These are phyloP conservation scores for Temnothorax ravouxi DNA, from an alignment of 2,888 invertebrate genomes.

Conservation along the genomic window DNA sequence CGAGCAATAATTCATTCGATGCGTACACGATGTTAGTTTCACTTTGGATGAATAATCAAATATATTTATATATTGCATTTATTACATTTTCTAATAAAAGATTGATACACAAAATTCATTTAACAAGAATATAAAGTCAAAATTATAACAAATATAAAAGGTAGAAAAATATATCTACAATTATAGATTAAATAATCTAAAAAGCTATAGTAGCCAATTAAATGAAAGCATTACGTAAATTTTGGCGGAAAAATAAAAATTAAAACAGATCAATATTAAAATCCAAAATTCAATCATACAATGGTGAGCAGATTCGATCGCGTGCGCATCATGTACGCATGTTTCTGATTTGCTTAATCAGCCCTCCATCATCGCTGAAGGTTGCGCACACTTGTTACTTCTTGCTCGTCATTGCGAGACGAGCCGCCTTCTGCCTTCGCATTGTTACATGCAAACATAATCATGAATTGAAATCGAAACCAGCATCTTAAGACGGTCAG, in stretches of 20 bases:
- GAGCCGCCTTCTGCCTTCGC: constrained; percentile 33
- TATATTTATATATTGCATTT: not conserved
- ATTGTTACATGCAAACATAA: constrained; percentile 49
- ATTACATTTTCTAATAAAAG: not conserved
- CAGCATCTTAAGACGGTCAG: constrained; percentile 34
- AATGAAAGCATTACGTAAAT: not conserved
- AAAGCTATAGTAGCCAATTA: not conserved
- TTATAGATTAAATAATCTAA: not conserved
- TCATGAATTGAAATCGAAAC: constrained; percentile 55
- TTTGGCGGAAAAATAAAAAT: not conserved
- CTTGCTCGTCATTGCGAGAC: constrained; percentile 43
- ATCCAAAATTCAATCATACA: not conserved
- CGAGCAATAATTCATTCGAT: not conserved
- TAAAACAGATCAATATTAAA: not conserved
- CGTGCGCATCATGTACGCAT: constrained; percentile 59
- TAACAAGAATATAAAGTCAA: not conserved
- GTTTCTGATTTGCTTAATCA: constrained; percentile 60
- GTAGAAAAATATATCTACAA: not conserved
- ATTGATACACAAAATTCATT: not conserved
- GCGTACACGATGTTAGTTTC: not conserved
- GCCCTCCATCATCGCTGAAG: constrained; percentile 60
- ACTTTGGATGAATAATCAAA: not conserved
- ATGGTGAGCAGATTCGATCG: constrained; percentile 25
- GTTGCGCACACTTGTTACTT: constrained; percentile 60
- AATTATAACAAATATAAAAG: not conserved